Evolutionary conservation across 1,140 invertebrate species (phyloP).

Genomic region (Papilio aristodemus): DNA sequence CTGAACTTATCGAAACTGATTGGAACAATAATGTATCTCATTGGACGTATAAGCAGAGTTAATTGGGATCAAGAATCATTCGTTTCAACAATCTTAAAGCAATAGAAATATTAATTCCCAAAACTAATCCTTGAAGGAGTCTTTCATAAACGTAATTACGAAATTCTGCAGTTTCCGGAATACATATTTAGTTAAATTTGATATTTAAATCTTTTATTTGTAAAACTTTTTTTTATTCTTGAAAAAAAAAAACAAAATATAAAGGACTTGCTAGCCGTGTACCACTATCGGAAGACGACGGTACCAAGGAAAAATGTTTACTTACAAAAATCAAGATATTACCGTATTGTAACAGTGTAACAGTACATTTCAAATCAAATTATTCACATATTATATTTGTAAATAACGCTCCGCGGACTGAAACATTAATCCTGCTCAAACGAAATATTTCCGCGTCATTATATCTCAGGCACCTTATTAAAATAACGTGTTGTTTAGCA

Average conservation of each 20-base stretch:
- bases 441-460: constrained; percentile 43
- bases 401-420: constrained; percentile 24
- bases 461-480: constrained; percentile 52
- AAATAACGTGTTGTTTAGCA: constrained; percentile 54
- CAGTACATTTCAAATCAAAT: background rate
- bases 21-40: constrained; percentile 65
- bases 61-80: constrained; percentile 43
- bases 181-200: too few relatives aligned
- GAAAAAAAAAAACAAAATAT: too few relatives aligned
- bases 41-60: constrained; percentile 55
- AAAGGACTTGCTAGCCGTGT: too few relatives aligned
- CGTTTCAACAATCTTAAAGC: too few relatives aligned
- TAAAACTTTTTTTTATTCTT: too few relatives aligned
- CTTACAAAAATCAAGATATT: constrained; percentile 8
- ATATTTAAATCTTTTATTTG: too few relatives aligned
- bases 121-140: too few relatives aligned
- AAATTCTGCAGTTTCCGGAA: too few relatives aligned
- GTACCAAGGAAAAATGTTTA: background rate
- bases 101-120: too few relatives aligned
- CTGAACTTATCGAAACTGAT: constrained; percentile 59
- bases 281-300: too few relatives aligned
- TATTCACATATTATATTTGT: constrained; percentile 23
- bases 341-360: constrained; percentile 15
- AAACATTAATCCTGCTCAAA: constrained; percentile 46
- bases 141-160: too few relatives aligned